Percentiles rank a stretch among this genome's conserved stretches.
Evolutionary conservation across 2,113 vertebrate genomes (phyloP).

Genomic region (Thalassarche chlororhynchos): DNA sequence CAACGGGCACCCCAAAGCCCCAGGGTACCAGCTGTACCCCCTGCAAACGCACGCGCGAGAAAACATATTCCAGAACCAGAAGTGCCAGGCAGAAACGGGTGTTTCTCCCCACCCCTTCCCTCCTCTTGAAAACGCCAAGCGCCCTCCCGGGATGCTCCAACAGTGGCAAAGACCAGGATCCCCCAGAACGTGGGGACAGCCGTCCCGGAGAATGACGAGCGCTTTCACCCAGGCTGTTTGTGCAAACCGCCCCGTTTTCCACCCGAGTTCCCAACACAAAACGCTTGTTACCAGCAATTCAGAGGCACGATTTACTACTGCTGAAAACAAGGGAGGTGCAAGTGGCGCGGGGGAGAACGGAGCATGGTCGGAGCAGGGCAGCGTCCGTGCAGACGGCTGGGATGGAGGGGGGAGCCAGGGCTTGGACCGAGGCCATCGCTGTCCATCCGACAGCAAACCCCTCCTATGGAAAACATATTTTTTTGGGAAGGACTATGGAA

Average conservation of each 20-base stretch:
- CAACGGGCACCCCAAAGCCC: not conserved
- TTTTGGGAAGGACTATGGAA: not conserved
- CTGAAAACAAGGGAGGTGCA: not conserved
- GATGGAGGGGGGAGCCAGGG: not conserved
- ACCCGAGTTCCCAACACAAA: not conserved
- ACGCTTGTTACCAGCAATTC: not conserved
- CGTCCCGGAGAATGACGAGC: accelerated
- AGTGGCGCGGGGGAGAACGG: not conserved
- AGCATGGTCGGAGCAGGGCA: not conserved
- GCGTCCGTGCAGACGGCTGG: not conserved
- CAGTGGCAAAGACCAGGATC: accelerated
- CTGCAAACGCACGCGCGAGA: not conserved
- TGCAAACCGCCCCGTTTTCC: not conserved
- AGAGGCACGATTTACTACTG: too few species aligned
- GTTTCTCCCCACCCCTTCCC: not conserved
- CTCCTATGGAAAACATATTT: not conserved
- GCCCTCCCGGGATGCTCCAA: not conserved
- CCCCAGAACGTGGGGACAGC: accelerated
- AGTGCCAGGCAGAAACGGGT: not conserved
- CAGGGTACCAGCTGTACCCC: not conserved
- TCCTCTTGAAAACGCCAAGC: not conserved
- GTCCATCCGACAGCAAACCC: not conserved
- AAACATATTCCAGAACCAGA: not conserved
- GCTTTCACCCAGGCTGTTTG: not conserved
- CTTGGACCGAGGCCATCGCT: not conserved